phyloP scores from a whole-genome alignment of 2,888 invertebrate species.

The Rhyacophila evoluta region DNA sequence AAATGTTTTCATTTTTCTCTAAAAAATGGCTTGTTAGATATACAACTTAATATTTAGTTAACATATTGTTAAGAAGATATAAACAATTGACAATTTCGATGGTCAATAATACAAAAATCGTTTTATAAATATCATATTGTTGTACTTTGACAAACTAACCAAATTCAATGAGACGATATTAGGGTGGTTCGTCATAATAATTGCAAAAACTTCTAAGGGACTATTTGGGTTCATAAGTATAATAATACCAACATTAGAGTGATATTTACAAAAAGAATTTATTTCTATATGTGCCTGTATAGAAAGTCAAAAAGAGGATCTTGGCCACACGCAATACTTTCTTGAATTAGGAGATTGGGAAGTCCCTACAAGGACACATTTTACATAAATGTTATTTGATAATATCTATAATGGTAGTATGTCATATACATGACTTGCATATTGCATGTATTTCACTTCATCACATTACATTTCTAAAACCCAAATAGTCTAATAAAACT shows the following conservation, averaged over 20 bases:
- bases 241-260: no score
- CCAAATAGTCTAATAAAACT: background rate
- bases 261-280: no score
- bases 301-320: no score
- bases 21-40: background rate
- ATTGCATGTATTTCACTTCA: no score
- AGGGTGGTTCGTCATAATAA: background rate
- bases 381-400: no score
- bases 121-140: background rate
- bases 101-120: slow-evolving; percentile 33
- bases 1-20: background rate
- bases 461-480: no score
- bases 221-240: background rate
- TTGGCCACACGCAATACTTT: no score
- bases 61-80: background rate
- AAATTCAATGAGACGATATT: background rate
- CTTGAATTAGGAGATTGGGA: no score
- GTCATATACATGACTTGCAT: no score
- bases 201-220: background rate
- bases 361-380: no score
- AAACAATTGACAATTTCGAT: slow-evolving; percentile 47
- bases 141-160: background rate
- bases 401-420: no score
- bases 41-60: background rate
- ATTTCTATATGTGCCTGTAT: no score